A percentile compares a stretch with the other conserved stretches of the same genome.
Evolutionary conservation across 2,113 vertebrate species (phyloP).

Genomic region (Hypanus sabinus): DNA sequence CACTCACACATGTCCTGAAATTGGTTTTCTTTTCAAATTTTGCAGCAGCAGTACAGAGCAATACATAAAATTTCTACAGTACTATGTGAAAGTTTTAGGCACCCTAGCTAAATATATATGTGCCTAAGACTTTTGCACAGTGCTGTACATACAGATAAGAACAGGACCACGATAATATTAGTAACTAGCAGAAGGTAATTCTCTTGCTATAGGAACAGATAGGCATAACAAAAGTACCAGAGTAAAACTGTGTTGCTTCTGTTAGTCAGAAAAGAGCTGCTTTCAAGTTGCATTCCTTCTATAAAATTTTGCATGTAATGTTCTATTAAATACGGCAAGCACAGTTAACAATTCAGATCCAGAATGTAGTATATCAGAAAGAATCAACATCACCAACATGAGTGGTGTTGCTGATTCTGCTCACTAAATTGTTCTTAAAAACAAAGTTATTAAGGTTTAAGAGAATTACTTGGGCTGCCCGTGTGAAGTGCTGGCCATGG

Average conservation of each 20-base stretch:
- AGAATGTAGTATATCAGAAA: conserved; percentile 38
- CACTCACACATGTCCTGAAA: no score
- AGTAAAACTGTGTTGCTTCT: neutral
- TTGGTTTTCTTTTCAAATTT: no score
- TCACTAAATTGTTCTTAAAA: conserved; percentile 49
- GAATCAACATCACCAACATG: conserved; percentile 46
- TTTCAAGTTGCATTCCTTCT: neutral
- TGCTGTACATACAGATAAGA: neutral
- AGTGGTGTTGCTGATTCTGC: conserved; percentile 43
- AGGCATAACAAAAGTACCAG: neutral
- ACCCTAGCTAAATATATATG: no score
- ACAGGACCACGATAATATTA: neutral
- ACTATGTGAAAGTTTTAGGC: no score
- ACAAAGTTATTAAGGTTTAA: conserved; percentile 42
- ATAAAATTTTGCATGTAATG: neutral
- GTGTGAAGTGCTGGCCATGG: conserved; percentile 37
- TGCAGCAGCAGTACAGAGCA: no score
- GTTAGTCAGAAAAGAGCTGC: neutral
- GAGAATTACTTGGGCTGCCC: conserved; percentile 41
- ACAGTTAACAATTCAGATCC: conserved; percentile 12
- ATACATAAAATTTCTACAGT: no score
- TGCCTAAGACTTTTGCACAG: no score
- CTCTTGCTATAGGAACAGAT: no score
- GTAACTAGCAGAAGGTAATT: neutral
- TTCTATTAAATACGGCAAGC: neutral